A percentile compares a stretch with the other conserved stretches of the same genome.
phyloP scores from a whole-genome alignment of 2,113 vertebrate species.

The Ictidomys tridecemlineatus region DNA sequence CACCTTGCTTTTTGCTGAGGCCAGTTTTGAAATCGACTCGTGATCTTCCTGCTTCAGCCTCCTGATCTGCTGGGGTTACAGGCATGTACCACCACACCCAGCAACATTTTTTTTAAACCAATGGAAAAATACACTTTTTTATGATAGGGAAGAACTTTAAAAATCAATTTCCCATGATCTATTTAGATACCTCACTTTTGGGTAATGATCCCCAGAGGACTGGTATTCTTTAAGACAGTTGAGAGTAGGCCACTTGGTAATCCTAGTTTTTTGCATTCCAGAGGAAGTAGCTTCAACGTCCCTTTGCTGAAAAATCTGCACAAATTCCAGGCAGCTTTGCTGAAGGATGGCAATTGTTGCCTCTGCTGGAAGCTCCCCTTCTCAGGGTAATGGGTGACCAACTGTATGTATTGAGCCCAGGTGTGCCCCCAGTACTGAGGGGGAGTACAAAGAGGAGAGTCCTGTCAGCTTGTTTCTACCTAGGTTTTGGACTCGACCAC shows the following conservation, averaged over 20 bases:
- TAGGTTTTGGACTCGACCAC: neutral
- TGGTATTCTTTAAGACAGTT: neutral
- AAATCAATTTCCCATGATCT: neutral
- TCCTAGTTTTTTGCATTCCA: neutral
- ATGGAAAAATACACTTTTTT: slow-evolving; percentile 29
- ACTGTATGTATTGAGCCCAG: neutral
- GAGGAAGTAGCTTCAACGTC: neutral
- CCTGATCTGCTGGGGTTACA: no score
- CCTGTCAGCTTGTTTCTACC: neutral
- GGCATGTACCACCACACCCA: no score
- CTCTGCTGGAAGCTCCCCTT: neutral
- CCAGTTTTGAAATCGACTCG: no score
- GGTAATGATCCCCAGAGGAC: neutral
- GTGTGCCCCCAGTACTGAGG: neutral
- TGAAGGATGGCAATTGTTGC: neutral
- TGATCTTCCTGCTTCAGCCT: no score
- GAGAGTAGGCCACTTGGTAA: slow-evolving; percentile 21
- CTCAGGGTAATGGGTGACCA: neutral
- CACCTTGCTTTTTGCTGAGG: no score
- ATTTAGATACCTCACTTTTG: slow-evolving; percentile 28
- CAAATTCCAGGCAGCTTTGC: neutral
- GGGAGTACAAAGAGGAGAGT: neutral
- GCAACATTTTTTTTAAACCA: neutral
- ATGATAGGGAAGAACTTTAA: neutral
- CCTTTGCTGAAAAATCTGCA: neutral